A percentile compares a stretch with the other conserved stretches of the same genome.
phyloP scores from a whole-genome alignment of 2,888 invertebrate species.

The Perdita meconis region DNA sequence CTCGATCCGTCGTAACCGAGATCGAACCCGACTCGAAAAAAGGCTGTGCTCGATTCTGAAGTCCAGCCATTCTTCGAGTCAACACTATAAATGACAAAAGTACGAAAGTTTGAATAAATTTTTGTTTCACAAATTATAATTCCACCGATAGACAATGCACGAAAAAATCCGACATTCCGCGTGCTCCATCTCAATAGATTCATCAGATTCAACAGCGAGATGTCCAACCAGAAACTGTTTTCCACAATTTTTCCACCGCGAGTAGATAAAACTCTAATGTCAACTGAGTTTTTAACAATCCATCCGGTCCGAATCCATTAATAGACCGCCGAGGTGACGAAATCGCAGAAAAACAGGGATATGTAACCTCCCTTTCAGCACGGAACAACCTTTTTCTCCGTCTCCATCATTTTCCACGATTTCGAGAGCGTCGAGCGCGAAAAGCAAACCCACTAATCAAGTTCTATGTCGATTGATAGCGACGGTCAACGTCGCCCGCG shows the following conservation, averaged over 20 bases:
- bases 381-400: neutral
- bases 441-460: slow-evolving; percentile 11
- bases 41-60: no score
- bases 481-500: neutral
- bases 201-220: no score
- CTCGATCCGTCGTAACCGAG: no score
- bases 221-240: no score
- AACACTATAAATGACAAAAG: no score
- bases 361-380: neutral
- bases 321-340: neutral
- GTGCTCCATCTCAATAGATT: no score
- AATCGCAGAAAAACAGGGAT: neutral
- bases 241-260: neutral
- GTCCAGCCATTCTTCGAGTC: no score
- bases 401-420: slow-evolving; percentile 1
- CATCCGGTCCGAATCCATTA: neutral
- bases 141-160: no score
- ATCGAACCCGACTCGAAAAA: no score
- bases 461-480: neutral
- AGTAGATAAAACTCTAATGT: slow-evolving; percentile 1
- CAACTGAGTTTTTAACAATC: neutral
- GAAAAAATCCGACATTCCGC: no score
- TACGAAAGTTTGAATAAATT: no score
- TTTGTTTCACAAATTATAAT: no score
- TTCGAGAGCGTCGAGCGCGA: neutral